Base-by-base conservation (phyloP, 2,888 invertebrate genomes). In the Trisateles emortualis region DNA sequence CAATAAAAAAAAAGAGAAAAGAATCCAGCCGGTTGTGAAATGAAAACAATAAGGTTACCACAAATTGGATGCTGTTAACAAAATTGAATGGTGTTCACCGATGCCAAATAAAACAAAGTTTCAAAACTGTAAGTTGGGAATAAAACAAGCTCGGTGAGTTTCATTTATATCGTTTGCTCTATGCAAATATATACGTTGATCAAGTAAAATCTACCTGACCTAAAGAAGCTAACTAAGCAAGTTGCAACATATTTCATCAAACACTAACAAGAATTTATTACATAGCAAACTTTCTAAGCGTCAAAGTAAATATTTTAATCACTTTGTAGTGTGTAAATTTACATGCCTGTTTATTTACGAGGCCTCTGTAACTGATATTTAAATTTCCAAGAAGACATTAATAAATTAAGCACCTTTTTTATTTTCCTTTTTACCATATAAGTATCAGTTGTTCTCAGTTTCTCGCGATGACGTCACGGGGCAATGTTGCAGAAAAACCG, bases 401-500 rank as follows among this genome's bases (percentile, higher is more conserved):
- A 69, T 66, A 78, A 69, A 76, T 72, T 67, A 72, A 76, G 71
- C 54, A 59, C 52, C 58, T 63, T 57, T 67, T 64, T 57, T 57
- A 49, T 64, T 59, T 59, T 50, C 54, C 68, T 79, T 76, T 80
- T 82, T 72, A 58, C 79, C 80, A 70, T 81, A 76, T 76, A 81
- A 75, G 79, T 72, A 76, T 74, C 59, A 75, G 64, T 74, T 78
- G 69, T 73, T 77, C 65, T 74, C 65, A 74, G 74, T 76, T 75
- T 72, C 72, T 74, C 62, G 66, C 52, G 62, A 59, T 90, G 88
- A 90, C 90, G 89, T 90, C 90, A 90, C 60, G 54, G 53, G 64
- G 59, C 68, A 71, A 72, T 67, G 65, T 72, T 74, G 85, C 84
- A 86, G 83, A 81, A 86, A 86, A 91, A 91, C 91, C 90, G 88